phyloP scores from a whole-genome alignment of 1,140 invertebrate species.

The Philopotamus ludificatus region DNA sequence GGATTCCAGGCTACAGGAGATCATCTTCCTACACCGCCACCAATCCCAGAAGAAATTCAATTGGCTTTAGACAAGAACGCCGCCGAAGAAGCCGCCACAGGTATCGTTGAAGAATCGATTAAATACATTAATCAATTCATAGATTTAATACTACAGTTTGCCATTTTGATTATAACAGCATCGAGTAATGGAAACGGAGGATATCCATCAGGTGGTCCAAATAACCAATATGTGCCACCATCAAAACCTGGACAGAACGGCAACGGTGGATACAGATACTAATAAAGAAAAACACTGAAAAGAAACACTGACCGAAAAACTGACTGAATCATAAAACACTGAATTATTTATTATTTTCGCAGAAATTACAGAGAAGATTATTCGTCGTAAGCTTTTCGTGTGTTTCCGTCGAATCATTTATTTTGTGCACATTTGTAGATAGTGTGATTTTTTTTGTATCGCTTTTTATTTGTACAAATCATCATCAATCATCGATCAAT shows the following conservation, averaged over 20 bases:
- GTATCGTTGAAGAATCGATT: neutral
- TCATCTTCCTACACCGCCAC: conserved; percentile 55
- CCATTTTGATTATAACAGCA: too few relatives aligned
- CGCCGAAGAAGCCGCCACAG: conserved; percentile 44
- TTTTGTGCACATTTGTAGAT: neutral
- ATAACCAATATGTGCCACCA: conserved; percentile 35
- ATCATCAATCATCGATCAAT: too few relatives aligned
- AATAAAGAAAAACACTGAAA: conserved; percentile 3
- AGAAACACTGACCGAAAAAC: neutral
- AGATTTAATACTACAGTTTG: too few relatives aligned
- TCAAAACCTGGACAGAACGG: conserved; percentile 17
- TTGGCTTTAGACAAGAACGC: conserved; percentile 48
- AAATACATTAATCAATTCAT: neutral
- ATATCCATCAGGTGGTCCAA: conserved; percentile 30
- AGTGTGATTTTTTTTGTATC: neutral
- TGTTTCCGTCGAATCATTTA: too few relatives aligned
- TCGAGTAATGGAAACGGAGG: conserved; percentile 20
- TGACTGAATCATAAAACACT: neutral
- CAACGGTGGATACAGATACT: conserved; percentile 39
- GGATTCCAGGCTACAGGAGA: conserved; percentile 60
- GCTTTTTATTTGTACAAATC: too few relatives aligned
- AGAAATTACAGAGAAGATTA: neutral
- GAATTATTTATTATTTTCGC: neutral
- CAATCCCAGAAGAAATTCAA: conserved; percentile 53
- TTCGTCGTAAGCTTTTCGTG: too few relatives aligned